These are phyloP conservation scores for Struthio camelus DNA, from an alignment of 2,113 vertebrate genomes.

Conservation along the genomic window DNA sequence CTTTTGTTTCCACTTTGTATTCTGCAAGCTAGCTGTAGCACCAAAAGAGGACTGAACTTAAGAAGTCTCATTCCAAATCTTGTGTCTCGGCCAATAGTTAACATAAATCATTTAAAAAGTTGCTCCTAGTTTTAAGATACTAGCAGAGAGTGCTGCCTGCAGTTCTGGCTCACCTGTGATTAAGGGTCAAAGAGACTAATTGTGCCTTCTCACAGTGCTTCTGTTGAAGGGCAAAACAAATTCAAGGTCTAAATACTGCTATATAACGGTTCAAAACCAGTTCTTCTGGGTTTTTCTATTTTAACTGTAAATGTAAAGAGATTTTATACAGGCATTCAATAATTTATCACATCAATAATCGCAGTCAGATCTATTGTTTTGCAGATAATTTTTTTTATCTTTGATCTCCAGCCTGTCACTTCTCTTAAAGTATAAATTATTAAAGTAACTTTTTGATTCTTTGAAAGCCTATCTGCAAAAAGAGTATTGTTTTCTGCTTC, in stretches of 20 bases:
- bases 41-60: background rate
- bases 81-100: background rate
- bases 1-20: background rate
- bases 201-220: background rate
- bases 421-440: slow-evolving; percentile 65
- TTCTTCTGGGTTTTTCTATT: slow-evolving; percentile 51
- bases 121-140: background rate
- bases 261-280: slow-evolving; percentile 38
- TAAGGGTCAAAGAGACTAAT: background rate
- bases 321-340: slow-evolving; percentile 44
- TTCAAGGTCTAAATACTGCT: background rate
- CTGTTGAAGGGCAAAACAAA: slow-evolving; percentile 31
- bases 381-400: slow-evolving; percentile 51
- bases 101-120: background rate
- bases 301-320: background rate
- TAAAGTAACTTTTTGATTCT: slow-evolving; percentile 60
- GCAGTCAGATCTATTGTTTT: slow-evolving; percentile 56
- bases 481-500: slow-evolving; percentile 23
- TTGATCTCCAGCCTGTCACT: slow-evolving; percentile 57
- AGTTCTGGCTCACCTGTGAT: background rate
- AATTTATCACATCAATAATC: slow-evolving; percentile 67
- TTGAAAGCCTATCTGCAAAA: slow-evolving; percentile 37
- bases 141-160: background rate
- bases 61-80: background rate
- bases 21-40: background rate